A percentile compares a stretch with the other conserved stretches of the same genome.
Conservation (phyloP, 1,140 invertebrate species). For the Eubasilissa regina region DNA sequence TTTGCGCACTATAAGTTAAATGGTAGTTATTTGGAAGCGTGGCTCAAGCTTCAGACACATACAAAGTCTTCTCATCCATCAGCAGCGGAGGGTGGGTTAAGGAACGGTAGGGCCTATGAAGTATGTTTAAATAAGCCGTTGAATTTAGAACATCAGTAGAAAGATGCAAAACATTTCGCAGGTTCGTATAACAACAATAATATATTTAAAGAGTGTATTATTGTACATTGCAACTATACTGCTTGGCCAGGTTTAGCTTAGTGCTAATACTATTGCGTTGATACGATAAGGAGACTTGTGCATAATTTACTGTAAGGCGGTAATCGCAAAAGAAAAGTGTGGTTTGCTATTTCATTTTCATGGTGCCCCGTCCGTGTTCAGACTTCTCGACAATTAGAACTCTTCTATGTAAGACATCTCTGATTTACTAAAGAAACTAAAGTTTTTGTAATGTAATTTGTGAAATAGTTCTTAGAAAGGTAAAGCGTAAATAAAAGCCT, state of each 20-base stretch:
- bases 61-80: conserved; percentile 36
- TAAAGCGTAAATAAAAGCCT: too few species aligned
- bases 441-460: neutral
- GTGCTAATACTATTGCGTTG: conserved; percentile 24
- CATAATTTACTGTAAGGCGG: conserved; percentile 33
- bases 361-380: neutral
- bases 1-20: too few species aligned
- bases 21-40: neutral
- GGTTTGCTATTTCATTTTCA: conserved; percentile 17
- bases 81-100: conserved; percentile 14
- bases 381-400: neutral
- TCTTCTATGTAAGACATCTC: conserved; percentile 12
- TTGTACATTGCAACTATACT: neutral
- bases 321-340: conserved; percentile 21
- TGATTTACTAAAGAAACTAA: conserved; percentile 23
- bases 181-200: neutral
- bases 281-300: conserved; percentile 30
- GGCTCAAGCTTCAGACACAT: conserved; percentile 32
- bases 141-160: neutral
- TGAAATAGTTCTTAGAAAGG: too few species aligned
- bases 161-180: neutral
- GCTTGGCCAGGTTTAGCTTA: neutral
- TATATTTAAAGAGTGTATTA: neutral
- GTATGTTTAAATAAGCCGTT: neutral
- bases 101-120: neutral